Evolutionary conservation across 2,113 vertebrate genomes (phyloP), one percentile per base, ranked within the genome.

Genomic region (Zapus hudsonius): DNA sequence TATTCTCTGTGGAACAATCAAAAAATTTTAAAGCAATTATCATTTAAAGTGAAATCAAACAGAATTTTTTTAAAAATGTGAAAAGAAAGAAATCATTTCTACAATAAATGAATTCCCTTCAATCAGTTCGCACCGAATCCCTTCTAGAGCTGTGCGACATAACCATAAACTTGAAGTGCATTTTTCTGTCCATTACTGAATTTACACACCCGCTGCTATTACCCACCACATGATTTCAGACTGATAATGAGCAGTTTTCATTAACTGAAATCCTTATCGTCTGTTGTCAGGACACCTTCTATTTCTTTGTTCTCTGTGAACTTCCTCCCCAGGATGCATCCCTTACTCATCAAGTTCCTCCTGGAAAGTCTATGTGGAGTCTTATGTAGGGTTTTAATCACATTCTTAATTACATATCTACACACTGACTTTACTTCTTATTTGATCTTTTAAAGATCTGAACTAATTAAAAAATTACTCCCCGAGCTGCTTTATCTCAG

Each of bases 401-500:
- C 16, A 57, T 44, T 17, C 63, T 90, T 91, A 78, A 76, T 38
- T 81, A 90, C 82, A 55, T 64, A 85, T 17, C n/a, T 70, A 81
- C 31, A 23, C 42, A 73, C 52, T 67, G 36, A 81, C 61, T 87
- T 95, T 42, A 67, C 16, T 78, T 82, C 11, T 38, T 75, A 72
- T 57, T 64, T 92, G 59, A 61, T 84, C 47, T 70, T 73, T 80
- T 89, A 63, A 82, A 91, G 67, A 82, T 89, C 40, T 91, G n/a
- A 89, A 79, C 42, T 82, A 87, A 94, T 87, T 87, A 47, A 63
- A 81, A 85, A 84, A 40, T 76, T 40, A 52, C 75, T 81, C 33
- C 42, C 63, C 40, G 38, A 91, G 72, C 81, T 64, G 55, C 73
- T 91, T n/a, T 16, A 7, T 59, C 84, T 55, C 19, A n/a, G n/a